A percentile compares a stretch with the other conserved stretches of the same genome.
Conservation (phyloP, 2,888 invertebrate species). For the Unio pictorum region DNA sequence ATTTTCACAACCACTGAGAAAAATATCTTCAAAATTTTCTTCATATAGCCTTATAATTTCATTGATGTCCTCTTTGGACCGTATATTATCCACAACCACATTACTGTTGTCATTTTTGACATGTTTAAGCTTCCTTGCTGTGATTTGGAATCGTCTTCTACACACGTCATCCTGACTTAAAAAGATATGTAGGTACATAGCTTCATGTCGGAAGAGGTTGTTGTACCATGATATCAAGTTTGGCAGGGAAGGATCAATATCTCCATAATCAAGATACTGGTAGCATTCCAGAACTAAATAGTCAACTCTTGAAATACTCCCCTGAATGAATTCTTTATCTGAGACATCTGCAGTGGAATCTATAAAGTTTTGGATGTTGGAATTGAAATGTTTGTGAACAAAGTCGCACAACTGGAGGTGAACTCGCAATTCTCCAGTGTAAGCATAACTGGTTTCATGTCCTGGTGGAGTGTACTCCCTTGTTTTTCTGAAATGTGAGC, state of each 20-base stretch:
- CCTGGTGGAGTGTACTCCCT: conserved; percentile 17
- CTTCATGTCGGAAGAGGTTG: conserved; percentile 17
- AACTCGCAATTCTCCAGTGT: conserved; percentile 22
- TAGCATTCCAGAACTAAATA: conserved; percentile 31
- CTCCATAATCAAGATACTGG: conserved; percentile 15
- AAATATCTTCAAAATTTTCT: conserved; percentile 20
- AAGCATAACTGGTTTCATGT: conserved; percentile 17
- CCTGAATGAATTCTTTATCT: conserved; percentile 14
- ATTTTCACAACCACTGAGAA: conserved; percentile 4
- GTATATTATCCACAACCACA: conserved; percentile 17
- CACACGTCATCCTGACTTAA: conserved; percentile 11
- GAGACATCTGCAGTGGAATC: too few relatives aligned
- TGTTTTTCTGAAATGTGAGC: conserved; percentile 18
- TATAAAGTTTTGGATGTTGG: too few relatives aligned
- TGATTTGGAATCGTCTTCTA: conserved; percentile 20
- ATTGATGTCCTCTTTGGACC: conserved; percentile 12
- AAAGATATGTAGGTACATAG: conserved; percentile 5
- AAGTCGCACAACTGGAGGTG: conserved; percentile 11
- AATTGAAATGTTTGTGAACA: conserved; percentile 7
- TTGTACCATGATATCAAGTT: conserved; percentile 21
- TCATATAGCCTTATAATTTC: conserved; percentile 24
- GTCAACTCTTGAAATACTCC: conserved; percentile 16
- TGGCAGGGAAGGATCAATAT: conserved; percentile 12
- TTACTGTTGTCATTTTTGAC: conserved; percentile 7
- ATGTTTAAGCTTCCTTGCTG: conserved; percentile 23